Evolutionary conservation across 2,113 vertebrate genomes (phyloP).

Genomic region (Oryzias javanicus): DNA sequence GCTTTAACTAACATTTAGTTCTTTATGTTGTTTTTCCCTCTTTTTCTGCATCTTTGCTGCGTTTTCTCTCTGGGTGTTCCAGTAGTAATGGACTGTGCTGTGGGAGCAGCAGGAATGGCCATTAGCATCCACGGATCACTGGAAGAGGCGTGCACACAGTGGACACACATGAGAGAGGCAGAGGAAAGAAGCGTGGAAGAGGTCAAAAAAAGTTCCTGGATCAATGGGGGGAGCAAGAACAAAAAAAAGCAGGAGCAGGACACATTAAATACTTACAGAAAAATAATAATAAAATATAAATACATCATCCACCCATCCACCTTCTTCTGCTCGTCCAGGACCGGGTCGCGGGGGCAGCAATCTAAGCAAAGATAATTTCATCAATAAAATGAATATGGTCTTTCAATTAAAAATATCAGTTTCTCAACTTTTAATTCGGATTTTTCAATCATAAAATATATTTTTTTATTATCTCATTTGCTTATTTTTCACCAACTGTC

Average conservation of each 20-base stretch:
- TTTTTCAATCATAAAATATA: no score
- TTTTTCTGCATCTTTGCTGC: constrained; percentile 17
- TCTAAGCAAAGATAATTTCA: no score
- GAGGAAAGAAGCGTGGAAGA: constrained; percentile 20
- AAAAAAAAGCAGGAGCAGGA: constrained; percentile 17
- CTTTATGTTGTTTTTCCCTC: constrained; percentile 7
- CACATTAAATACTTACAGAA: constrained; percentile 47
- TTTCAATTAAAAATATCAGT: no score
- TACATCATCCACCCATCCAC: no score
- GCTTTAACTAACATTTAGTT: constrained; percentile 10
- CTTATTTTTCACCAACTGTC: no score
- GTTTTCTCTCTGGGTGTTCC: constrained; percentile 63
- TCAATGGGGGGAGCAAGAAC: background rate
- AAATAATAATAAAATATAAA: constrained; percentile 34
- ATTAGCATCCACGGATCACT: constrained; percentile 86
- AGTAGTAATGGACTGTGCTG: constrained; percentile 66
- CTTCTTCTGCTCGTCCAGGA: no score
- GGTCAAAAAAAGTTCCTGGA: constrained; percentile 43
- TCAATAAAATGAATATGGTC: no score
- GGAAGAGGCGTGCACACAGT: constrained; percentile 82
- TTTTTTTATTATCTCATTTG: no score
- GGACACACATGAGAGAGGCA: constrained; percentile 74
- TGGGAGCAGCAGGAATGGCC: constrained; percentile 85
- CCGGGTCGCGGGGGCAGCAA: no score
- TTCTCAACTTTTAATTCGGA: no score